Evolutionary conservation across 2,888 invertebrate species (phyloP).

Genomic region (Caenorhabditis uteleia): DNA sequence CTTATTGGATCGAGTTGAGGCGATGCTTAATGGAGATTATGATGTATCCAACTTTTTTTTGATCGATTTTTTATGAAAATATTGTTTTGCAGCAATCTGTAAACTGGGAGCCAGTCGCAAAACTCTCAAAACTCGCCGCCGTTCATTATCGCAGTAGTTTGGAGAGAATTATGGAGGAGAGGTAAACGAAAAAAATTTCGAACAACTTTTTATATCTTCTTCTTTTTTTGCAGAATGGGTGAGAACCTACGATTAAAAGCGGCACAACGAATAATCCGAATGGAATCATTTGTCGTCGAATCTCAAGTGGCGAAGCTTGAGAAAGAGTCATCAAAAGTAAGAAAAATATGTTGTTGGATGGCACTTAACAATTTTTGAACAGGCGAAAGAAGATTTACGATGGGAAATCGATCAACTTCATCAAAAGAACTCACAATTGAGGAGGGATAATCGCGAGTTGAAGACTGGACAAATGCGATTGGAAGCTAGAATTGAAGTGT

Average conservation of each 20-base stretch:
- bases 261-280: constrained; percentile 61
- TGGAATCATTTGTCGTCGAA: constrained; percentile 67
- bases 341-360: no score
- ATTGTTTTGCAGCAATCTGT: constrained; percentile 21
- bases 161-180: constrained; percentile 57
- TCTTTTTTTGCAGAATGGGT: constrained; percentile 54
- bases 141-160: constrained; percentile 56
- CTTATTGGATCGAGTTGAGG: constrained; percentile 55
- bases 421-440: constrained; percentile 56
- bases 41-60: constrained; percentile 5
- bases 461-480: constrained; percentile 59
- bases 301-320: constrained; percentile 61
- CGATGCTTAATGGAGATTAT: constrained; percentile 34
- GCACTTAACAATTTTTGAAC: not conserved
- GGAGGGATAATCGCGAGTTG: constrained; percentile 63
- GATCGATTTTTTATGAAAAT: no score
- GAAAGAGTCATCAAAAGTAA: constrained; percentile 53
- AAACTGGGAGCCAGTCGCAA: constrained; percentile 58
- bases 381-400: constrained; percentile 59
- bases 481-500: constrained; percentile 59
- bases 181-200: constrained; percentile 46
- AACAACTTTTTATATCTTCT: not conserved
- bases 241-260: constrained; percentile 65
- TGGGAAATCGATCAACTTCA: constrained; percentile 68
- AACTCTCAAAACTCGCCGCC: constrained; percentile 57